Evolutionary conservation across 2,797 vertebrate genomes (phyloP).

Genomic region (Hypotaenidia okinawae): DNA sequence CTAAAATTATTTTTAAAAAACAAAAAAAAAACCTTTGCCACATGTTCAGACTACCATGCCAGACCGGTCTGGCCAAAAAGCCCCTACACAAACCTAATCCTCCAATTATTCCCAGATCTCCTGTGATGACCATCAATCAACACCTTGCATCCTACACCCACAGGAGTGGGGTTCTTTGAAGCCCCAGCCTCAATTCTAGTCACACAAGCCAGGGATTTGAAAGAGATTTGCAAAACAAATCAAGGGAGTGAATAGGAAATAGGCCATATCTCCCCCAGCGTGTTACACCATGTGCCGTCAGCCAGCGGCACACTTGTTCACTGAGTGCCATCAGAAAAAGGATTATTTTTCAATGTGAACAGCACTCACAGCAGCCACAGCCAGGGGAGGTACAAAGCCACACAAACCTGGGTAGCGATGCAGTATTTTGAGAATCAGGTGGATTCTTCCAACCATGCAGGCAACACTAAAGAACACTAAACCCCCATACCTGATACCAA

Average conservation of each 20-base stretch:
- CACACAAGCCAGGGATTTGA: not conserved
- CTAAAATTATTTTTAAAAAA: not conserved
- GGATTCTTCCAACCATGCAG: not conserved
- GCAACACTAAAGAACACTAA: not conserved
- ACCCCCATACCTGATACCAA: rapidly evolving
- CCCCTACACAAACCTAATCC: not conserved
- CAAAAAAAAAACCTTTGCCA: not conserved
- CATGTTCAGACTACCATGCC: rapidly evolving
- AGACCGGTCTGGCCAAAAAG: not conserved
- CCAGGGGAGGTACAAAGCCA: not conserved
- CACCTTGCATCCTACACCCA: not conserved
- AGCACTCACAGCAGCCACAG: not conserved
- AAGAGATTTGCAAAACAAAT: not conserved
- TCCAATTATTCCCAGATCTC: not conserved
- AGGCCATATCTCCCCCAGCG: not conserved
- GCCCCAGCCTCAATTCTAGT: not conserved
- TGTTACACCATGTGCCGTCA: not conserved
- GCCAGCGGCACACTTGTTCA: not conserved
- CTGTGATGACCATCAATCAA: not conserved
- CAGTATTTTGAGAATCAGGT: not conserved
- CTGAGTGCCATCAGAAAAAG: rapidly evolving
- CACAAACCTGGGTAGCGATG: not conserved
- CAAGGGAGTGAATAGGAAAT: not conserved
- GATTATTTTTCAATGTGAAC: not conserved
- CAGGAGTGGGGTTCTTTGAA: rapidly evolving